A percentile compares a stretch with the other conserved stretches of the same genome.
Evolutionary conservation across 1,140 invertebrate genomes (phyloP).

Genomic region (Drosophila arizonae): DNA sequence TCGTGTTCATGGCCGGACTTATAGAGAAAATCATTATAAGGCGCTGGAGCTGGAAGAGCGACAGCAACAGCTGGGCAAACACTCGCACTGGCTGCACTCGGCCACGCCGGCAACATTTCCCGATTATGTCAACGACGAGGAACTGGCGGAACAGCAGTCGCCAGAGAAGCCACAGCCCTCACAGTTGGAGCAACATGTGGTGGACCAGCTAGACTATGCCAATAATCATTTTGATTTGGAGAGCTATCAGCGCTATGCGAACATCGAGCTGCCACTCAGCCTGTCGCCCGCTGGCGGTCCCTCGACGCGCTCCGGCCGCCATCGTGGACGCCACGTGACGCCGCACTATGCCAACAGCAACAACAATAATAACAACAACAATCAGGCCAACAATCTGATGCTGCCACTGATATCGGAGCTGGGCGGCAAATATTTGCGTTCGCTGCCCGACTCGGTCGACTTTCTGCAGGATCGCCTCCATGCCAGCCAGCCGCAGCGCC

Average conservation of each 20-base stretch:
- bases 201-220: slow-evolving; percentile 8
- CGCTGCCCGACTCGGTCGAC: slow-evolving; percentile 70
- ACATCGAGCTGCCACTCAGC: slow-evolving; percentile 45
- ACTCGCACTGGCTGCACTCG: slow-evolving; percentile 51
- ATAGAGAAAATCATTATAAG: slow-evolving; percentile 56
- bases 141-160: not conserved
- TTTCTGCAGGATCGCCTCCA: slow-evolving; percentile 60
- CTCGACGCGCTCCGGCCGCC: slow-evolving; percentile 66
- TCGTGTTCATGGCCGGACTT: slow-evolving; percentile 24
- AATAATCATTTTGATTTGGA: slow-evolving; percentile 57
- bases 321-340: slow-evolving; percentile 66
- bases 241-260: slow-evolving; percentile 62
- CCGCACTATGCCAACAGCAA: slow-evolving; percentile 27
- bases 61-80: slow-evolving; percentile 62
- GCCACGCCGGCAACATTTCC: not conserved
- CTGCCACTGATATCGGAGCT: slow-evolving; percentile 43
- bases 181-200: slow-evolving; percentile 1
- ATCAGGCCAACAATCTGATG: slow-evolving; percentile 26
- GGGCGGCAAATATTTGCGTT: slow-evolving; percentile 70
- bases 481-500: slow-evolving; percentile 60
- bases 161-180: not conserved
- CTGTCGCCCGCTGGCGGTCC: slow-evolving; percentile 14
- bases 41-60: slow-evolving; percentile 54
- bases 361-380: slow-evolving; percentile 10
- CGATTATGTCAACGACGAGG: slow-evolving; percentile 60